These are phyloP conservation scores for Acheta domesticus DNA, from an alignment of 2,888 invertebrate species.

Conservation along the genomic window DNA sequence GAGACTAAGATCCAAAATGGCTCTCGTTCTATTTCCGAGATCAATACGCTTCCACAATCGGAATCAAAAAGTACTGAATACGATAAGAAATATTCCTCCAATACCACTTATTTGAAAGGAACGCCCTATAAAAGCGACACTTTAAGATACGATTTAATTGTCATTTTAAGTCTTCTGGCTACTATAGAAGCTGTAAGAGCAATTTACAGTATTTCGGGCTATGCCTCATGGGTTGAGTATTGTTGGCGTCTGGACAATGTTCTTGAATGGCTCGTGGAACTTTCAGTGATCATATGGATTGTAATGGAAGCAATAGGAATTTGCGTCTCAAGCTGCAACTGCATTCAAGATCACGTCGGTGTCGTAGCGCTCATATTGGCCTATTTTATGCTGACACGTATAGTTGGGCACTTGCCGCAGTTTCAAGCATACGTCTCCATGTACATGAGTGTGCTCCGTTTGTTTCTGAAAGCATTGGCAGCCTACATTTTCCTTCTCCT, in stretches of 20 bases:
- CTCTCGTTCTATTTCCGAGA: conserved; percentile 40
- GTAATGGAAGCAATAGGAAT: conserved; percentile 42
- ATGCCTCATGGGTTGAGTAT: conserved; percentile 46
- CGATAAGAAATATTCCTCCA: too few relatives aligned
- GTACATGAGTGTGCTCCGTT: conserved; percentile 49
- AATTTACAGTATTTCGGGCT: conserved; percentile 46
- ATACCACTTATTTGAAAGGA: too few relatives aligned
- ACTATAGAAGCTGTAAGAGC: conserved; percentile 47
- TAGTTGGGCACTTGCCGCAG: conserved; percentile 50
- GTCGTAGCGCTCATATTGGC: conserved; percentile 49
- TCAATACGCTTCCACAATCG: too few relatives aligned
- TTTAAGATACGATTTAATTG: too few relatives aligned
- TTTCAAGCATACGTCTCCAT: conserved; percentile 53
- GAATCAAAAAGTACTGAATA: too few relatives aligned
- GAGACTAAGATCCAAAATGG: neutral
- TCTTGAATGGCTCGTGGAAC: conserved; percentile 45
- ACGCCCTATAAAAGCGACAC: too few relatives aligned
- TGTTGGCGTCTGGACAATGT: conserved; percentile 47
- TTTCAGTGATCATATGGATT: conserved; percentile 43
- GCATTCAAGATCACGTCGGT: conserved; percentile 48
- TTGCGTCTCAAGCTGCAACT: neutral
- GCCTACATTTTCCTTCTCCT: conserved; percentile 49
- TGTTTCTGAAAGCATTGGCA: conserved; percentile 48
- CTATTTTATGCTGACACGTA: conserved; percentile 49
- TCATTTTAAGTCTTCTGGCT: conserved; percentile 38